phyloP scores from a whole-genome alignment of 2,888 invertebrate genomes.

The Rhamnusium bicolor region DNA sequence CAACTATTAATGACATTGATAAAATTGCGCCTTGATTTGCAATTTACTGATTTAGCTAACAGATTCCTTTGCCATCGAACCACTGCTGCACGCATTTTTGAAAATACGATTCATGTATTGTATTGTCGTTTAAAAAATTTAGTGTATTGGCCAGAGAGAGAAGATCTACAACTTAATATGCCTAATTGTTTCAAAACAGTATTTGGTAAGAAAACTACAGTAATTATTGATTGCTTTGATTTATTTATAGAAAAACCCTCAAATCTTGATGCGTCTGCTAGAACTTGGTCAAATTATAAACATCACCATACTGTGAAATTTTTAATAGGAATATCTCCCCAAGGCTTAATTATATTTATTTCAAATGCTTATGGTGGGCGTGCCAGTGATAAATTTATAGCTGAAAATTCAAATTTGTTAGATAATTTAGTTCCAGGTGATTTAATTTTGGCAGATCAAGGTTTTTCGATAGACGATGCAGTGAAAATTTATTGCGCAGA shows the following conservation, averaged over 20 bases:
- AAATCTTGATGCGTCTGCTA: constrained; percentile 26
- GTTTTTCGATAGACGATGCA: constrained; percentile 29
- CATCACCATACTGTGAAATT: constrained; percentile 50
- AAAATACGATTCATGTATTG: not conserved
- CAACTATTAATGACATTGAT: no score
- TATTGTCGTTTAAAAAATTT: constrained; percentile 28
- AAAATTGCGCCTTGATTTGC: no score
- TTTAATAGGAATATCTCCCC: constrained; percentile 47
- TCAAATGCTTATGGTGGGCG: constrained; percentile 32
- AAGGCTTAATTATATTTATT: constrained; percentile 35
- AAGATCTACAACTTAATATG: constrained; percentile 34
- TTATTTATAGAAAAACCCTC: constrained; percentile 42
- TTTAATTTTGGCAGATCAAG: constrained; percentile 28
- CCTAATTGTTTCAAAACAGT: constrained; percentile 44
- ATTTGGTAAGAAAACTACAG: constrained; percentile 38
- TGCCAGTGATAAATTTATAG: constrained; percentile 32
- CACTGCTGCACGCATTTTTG: no score
- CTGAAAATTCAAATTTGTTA: constrained; percentile 28
- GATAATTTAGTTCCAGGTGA: constrained; percentile 29
- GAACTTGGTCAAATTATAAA: constrained; percentile 50
- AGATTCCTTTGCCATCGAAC: no score
- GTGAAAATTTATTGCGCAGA: constrained; percentile 7
- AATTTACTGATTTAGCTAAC: no score
- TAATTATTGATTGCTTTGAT: constrained; percentile 49
- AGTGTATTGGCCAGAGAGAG: constrained; percentile 44